phyloP scores from a whole-genome alignment of 2,797 vertebrate species.

The Poecile montanus region DNA sequence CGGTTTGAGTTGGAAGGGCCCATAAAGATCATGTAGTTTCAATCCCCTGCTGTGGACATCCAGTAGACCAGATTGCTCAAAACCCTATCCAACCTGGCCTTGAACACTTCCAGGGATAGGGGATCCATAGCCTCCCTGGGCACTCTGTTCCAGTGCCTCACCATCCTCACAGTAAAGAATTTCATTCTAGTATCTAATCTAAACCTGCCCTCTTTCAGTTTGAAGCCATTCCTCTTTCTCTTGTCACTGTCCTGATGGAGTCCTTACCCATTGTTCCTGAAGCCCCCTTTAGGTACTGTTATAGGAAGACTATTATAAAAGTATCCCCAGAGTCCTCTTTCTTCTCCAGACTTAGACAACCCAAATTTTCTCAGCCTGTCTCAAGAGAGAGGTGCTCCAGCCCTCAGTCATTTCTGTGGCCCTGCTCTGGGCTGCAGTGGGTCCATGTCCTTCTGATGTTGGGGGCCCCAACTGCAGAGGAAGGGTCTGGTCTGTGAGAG shows the following conservation, averaged over 20 bases:
- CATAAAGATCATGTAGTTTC: neutral
- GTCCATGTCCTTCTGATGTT: neutral
- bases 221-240: neutral
- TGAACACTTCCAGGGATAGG: neutral
- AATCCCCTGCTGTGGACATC: neutral
- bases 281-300: neutral
- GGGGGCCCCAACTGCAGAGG: neutral
- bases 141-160: neutral
- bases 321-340: neutral
- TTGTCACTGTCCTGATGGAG: neutral
- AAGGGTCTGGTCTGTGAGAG: neutral
- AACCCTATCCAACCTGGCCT: neutral
- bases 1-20: neutral
- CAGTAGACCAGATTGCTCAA: neutral
- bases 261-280: neutral
- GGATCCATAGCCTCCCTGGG: neutral
- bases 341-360: neutral
- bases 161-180: neutral
- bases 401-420: neutral
- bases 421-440: neutral
- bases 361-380: neutral
- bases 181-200: neutral
- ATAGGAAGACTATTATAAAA: neutral
- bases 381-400: neutral
- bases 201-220: neutral